Percentiles rank a stretch among this genome's conserved stretches.
These are phyloP conservation scores for Linyphia triangularis DNA, from an alignment of 2,888 invertebrate genomes.

Conservation along the genomic window DNA sequence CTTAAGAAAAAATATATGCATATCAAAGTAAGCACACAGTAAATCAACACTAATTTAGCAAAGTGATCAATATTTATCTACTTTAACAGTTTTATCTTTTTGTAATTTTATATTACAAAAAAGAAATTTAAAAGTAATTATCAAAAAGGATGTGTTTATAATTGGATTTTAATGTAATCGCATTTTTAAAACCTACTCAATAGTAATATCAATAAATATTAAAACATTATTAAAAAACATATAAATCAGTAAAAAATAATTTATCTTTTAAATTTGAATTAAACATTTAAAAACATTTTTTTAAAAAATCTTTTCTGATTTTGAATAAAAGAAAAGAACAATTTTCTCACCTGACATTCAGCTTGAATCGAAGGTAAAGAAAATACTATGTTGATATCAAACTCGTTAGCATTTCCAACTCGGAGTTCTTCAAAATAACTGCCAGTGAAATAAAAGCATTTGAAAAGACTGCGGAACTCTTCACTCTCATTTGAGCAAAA, in stretches of 20 bases:
- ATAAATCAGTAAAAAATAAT: neutral
- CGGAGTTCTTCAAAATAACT: constrained; percentile 76
- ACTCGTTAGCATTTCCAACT: constrained; percentile 75
- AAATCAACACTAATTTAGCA: too few species aligned
- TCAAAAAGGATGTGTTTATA: neutral
- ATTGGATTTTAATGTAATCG: too few species aligned
- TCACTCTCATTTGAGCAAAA: neutral
- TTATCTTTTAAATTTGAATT: neutral
- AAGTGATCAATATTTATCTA: too few species aligned
- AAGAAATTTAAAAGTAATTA: neutral
- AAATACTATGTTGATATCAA: constrained; percentile 75
- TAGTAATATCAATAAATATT: neutral
- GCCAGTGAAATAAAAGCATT: constrained; percentile 72
- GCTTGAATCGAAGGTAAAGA: constrained; percentile 13
- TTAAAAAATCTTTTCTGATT: neutral
- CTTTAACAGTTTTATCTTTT: too few species aligned
- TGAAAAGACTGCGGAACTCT: constrained; percentile 66
- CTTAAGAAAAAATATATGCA: too few species aligned
- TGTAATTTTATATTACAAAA: too few species aligned
- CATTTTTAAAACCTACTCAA: neutral
- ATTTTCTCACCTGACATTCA: constrained; percentile 52
- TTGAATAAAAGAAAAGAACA: neutral
- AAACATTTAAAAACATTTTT: neutral
- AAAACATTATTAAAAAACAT: neutral
- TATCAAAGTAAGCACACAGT: too few species aligned